phyloP scores from a whole-genome alignment of 2,113 vertebrate genomes.

The Chaetura pelagica region DNA sequence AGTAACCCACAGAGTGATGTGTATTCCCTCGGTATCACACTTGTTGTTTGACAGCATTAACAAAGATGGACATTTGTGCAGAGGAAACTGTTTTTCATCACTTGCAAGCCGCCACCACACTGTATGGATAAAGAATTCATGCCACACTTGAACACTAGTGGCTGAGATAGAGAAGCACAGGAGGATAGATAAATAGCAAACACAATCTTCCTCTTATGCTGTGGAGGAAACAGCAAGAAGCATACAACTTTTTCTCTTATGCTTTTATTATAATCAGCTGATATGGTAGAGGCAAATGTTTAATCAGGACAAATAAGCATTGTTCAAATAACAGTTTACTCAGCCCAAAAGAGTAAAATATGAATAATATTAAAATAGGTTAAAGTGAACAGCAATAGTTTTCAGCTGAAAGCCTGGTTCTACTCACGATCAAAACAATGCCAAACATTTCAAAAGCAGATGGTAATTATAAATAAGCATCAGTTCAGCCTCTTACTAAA shows the following conservation, averaged over 20 bases:
- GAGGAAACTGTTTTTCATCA: constrained; percentile 70
- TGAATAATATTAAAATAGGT: neutral
- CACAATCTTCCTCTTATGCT: neutral
- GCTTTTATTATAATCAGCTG: neutral
- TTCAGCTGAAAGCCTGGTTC: neutral
- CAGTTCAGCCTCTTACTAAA: neutral
- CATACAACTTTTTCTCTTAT: neutral
- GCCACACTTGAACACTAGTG: neutral
- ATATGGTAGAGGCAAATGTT: neutral
- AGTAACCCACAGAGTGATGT: constrained; percentile 3
- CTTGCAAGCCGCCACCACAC: constrained; percentile 42
- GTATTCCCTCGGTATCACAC: constrained; percentile 38
- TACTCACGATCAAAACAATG: neutral
- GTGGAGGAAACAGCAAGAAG: neutral
- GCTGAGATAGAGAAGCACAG: constrained; percentile 48
- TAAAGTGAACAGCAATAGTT: neutral
- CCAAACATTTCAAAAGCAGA: neutral
- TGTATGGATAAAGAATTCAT: constrained; percentile 47
- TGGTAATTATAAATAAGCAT: neutral
- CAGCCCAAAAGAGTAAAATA: neutral
- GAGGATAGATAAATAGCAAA: constrained; percentile 45
- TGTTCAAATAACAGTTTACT: neutral
- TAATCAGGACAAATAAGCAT: neutral
- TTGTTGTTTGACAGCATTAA: constrained; percentile 23
- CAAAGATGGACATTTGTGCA: constrained; percentile 36